Evolutionary conservation across 2,113 vertebrate genomes (phyloP), one percentile per base, ranked within the genome.

Genomic region (Caranx ignobilis): DNA sequence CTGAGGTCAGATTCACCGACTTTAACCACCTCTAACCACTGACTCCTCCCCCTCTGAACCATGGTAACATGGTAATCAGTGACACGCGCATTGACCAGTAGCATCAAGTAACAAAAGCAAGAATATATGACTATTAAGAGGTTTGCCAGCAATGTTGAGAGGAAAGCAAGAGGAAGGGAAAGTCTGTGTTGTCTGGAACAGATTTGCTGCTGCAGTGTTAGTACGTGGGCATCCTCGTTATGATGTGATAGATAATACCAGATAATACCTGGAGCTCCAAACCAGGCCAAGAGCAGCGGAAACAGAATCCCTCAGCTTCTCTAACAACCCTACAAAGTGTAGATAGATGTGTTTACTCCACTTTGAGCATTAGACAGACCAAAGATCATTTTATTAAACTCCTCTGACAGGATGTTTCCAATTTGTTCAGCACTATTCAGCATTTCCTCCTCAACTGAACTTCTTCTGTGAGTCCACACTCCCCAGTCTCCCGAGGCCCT

Each of bases 381-480:
- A 47, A 64, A 79, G 7, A 82, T 59, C 6, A 70, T 69, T 85
- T 57, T 26, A 11, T 47, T 69, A 75, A 83, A 82, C 19, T 88
- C 32, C 34, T 89, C 55, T 89, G 85, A 91, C 75, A 68, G 74
- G 35, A 81, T 66, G 70, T 84, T 88, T 91, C 77, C 86, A 86
- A 84, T 75, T 73, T 73, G 72, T 78, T 89, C 87, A 75, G 68
- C 79, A 83, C 83, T 74, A 75, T 86, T 82, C 73, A 62, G 61
- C 80, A 60, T 68, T 74, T 80, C 48, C 56, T 48, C 68, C 34
- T 54, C 55, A 71, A 35, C 45, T 50, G 13, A 77, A 71, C 62
- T 68, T 55, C 64, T 79, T 56, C 41, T 52, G 57, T 62, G 82
- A 86, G 70, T 80, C 18, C 64, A 65, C 79, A 55, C 71, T 85